phyloP scores from a whole-genome alignment of 2,797 vertebrate species.

The Percopsis omiscomaycus region DNA sequence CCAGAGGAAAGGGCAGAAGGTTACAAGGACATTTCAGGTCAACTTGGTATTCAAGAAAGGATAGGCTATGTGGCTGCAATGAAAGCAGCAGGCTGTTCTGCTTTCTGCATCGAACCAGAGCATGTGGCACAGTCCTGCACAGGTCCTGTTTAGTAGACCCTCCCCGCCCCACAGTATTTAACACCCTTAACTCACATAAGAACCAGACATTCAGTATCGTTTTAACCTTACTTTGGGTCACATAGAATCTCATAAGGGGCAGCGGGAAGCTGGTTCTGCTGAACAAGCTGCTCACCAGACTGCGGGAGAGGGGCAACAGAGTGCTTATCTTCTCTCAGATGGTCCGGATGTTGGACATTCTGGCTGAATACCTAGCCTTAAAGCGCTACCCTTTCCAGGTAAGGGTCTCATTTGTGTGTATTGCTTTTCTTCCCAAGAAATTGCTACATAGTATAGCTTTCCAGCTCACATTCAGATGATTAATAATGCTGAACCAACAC shows the following conservation, averaged over 20 bases:
- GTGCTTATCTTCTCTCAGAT: slow-evolving; percentile 99
- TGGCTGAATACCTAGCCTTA: slow-evolving; percentile 93
- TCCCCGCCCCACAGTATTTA: no score
- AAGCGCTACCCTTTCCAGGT: slow-evolving; percentile 98
- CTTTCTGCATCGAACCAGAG: no score
- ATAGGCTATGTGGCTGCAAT: no score
- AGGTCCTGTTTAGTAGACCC: no score
- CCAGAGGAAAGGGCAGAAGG: no score
- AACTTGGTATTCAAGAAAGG: no score
- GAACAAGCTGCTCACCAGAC: slow-evolving; percentile 94
- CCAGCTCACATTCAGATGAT: not conserved
- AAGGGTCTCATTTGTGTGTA: slow-evolving; percentile 9
- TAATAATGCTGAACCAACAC: not conserved
- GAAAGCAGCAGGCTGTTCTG: no score
- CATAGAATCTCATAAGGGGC: slow-evolving; percentile 87
- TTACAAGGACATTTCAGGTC: no score
- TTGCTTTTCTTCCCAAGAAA: not conserved
- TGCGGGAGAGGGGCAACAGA: slow-evolving; percentile 91
- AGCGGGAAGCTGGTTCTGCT: slow-evolving; percentile 96
- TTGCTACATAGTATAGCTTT: not conserved
- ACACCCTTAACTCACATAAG: no score
- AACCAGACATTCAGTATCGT: not conserved
- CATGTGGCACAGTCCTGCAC: no score
- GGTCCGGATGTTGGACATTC: slow-evolving; percentile 99
- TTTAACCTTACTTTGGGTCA: not conserved